A percentile compares a stretch with the other conserved stretches of the same genome.
phyloP scores from a whole-genome alignment of 2,113 vertebrate genomes.

The Polypterus senegalus region DNA sequence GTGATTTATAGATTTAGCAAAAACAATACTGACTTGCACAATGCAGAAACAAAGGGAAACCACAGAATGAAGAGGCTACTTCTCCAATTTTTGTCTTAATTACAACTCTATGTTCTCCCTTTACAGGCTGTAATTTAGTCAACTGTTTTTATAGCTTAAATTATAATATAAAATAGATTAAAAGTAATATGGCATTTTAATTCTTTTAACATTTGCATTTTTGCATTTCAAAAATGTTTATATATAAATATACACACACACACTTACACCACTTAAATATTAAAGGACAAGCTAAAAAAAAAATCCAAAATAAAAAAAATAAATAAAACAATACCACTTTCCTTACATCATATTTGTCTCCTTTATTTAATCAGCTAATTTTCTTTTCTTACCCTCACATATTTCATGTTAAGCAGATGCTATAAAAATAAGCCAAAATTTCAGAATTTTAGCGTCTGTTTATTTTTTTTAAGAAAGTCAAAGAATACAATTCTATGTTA shows the following conservation, averaged over 20 bases:
- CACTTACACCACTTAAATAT: neutral
- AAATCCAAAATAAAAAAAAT: neutral
- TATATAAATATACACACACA: too few species aligned
- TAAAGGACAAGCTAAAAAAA: neutral
- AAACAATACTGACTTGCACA: neutral
- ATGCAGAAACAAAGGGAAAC: neutral
- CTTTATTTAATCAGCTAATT: neutral
- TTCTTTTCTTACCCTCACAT: neutral
- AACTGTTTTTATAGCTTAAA: slow-evolving; percentile 2
- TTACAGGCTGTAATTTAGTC: neutral
- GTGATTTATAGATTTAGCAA: neutral
- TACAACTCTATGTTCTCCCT: slow-evolving; percentile 1
- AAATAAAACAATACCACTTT: neutral
- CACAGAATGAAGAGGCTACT: slow-evolving; percentile 3
- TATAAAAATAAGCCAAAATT: neutral
- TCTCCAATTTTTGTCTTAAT: neutral
- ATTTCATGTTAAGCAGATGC: neutral
- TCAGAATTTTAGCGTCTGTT: neutral
- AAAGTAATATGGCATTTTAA: neutral
- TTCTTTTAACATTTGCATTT: slow-evolving; percentile 4
- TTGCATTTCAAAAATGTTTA: neutral
- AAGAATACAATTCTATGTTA: neutral
- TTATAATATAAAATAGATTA: slow-evolving; percentile 4
- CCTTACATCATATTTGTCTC: neutral
- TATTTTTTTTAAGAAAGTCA: neutral